Evolutionary conservation across 2,113 vertebrate genomes (phyloP), one percentile per base, ranked within the genome.

Genomic region (Xiphophorus couchianus): DNA sequence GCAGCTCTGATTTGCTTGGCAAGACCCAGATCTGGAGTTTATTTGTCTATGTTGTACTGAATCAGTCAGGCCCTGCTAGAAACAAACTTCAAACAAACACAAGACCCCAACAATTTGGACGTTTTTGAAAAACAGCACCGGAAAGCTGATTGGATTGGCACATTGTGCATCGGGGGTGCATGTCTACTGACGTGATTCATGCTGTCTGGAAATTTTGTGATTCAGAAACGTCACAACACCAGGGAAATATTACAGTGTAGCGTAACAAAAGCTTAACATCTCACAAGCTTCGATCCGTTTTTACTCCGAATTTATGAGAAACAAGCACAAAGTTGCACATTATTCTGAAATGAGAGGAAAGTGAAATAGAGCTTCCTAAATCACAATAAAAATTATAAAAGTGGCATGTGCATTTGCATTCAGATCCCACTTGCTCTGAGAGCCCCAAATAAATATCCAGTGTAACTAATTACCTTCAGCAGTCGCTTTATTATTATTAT

Each of bases 21-120:
- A 82, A 89, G 89, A 89, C 69, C 58, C 62, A 33, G 66, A 29
- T 68, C 74, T 17, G 64, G 66, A 68, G 90, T 91, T 92, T 93
- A 92, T 93, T 92, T 93, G 85, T 89, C 81, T 92, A 78, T 90
- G 87, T 88, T 89, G 72, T 28, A 74, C 79, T 48, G 75, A 92
- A 92, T 91, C 82, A 85, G 81, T 88, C 79, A 85, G 39, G 51
- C 35, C 72, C 60, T 79, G 69, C 69, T 81, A 42, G 67, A 72
- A 77, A 78, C 73, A 73, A 64, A 63, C 73, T 54, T 84, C 83
- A 81, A 85, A 86, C 78, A 84, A 80, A 87, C 70, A 48, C 66
- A 61, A 12, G 17, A 77, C 78, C 65, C 74, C 68, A 30, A 67
- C 78, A 74, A 71, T 86, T 91, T 76, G 37, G 81, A 70, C 77